phyloP scores from a whole-genome alignment of 2,113 vertebrate genomes.

The Leiothrix lutea region DNA sequence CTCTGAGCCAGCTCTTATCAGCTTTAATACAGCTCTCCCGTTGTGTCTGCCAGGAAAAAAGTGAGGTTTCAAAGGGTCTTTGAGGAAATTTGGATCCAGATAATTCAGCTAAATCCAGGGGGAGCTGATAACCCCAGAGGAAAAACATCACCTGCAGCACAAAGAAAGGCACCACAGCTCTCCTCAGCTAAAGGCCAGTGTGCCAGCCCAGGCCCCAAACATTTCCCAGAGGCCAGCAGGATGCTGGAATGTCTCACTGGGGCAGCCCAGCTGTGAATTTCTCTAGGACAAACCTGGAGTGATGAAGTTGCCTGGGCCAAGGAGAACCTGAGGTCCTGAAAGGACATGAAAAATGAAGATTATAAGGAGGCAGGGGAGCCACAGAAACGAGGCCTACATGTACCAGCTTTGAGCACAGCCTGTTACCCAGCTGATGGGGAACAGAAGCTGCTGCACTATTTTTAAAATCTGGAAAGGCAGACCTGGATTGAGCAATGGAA shows the following conservation, averaged over 20 bases:
- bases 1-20: background rate
- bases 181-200: background rate
- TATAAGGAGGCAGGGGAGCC: background rate
- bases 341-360: background rate
- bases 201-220: background rate
- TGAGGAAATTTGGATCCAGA: background rate
- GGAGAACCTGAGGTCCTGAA: background rate
- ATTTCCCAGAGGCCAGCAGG: background rate
- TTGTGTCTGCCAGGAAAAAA: background rate
- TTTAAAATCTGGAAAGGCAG: background rate
- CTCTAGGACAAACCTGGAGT: background rate
- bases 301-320: background rate
- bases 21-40: background rate
- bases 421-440: background rate
- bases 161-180: background rate
- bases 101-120: background rate
- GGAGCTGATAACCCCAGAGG: background rate
- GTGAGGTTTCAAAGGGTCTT: background rate
- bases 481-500: background rate
- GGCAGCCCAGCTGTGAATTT: background rate
- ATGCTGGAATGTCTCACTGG: background rate
- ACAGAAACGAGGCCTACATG: background rate
- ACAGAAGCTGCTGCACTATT: background rate
- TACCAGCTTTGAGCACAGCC: background rate
- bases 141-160: background rate